Base-by-base conservation (phyloP, 2,888 invertebrate species). In the Sylvicola cinctus region DNA sequence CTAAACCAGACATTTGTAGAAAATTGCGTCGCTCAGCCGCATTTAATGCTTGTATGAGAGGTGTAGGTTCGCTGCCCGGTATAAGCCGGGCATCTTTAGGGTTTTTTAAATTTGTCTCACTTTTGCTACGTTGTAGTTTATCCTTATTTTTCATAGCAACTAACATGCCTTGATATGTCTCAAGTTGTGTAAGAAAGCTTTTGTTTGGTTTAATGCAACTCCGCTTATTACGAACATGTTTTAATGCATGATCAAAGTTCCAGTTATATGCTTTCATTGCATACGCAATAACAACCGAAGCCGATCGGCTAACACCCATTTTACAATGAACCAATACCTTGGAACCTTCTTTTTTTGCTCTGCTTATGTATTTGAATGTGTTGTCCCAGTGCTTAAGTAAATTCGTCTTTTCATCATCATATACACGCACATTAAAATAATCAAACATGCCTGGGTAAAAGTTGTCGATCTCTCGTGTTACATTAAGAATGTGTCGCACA, bases 301-400 rank as follows among this genome's bases (percentile, higher is more conserved):
- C 95, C 16, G 96, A 96, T 42, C 96, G 68, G 55, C 93, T 95
- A 40, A 98, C 87, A 16, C 98, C 98, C 91, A 96, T 96, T 63
- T 96, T 96, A 60, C 98, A 98, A 58, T 98, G 96, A 33, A 98
- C 96, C 47, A 98, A 65, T 36, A 93, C 91, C 61, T 90, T 90
- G 37, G 85, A 87, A 36, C 85, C 85, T 49, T 80, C 77, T 46
- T 79, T 75, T 55, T 74, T 76, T 35, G 93, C 95, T 58, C 83
- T 79, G 43, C 78, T 77, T 51, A 98, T 96, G 62, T 95, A 98
- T 55, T 84, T 87, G 63, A 78, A 93, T 33, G 96, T 96, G 53
- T 88, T 78, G 57, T 96, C 93, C 93, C 96, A 96, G 58, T 96
- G 81, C 55, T 87, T 87, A 40, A 98, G 65, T 47, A 98, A 68